These are phyloP conservation scores for Zelostemma sp. DNA, from an alignment of 1,140 invertebrate species.

Conservation along the genomic window DNA sequence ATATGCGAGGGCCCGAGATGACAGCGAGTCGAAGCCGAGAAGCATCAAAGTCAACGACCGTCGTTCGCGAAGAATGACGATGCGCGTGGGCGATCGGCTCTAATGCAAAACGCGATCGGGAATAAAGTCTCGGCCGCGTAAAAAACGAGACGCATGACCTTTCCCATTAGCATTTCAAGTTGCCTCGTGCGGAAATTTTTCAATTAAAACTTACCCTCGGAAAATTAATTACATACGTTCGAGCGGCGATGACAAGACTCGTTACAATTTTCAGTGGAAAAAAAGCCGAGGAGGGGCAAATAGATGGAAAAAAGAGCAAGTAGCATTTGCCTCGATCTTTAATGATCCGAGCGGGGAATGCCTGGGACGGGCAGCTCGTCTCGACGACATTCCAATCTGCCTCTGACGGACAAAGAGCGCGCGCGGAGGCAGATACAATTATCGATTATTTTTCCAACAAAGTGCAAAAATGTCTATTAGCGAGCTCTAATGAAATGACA, in stretches of 20 bases:
- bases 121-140: no score
- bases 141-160: no score
- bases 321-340: background rate
- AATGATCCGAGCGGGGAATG: no score
- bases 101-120: background rate
- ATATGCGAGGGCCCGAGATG: no score
- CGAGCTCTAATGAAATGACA: no score
- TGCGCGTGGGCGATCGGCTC: background rate
- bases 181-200: background rate
- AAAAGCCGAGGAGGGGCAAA: background rate
- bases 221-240: background rate
- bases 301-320: background rate
- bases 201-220: background rate
- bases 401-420: no score
- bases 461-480: no score
- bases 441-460: no score
- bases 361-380: no score
- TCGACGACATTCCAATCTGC: no score
- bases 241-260: background rate
- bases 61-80: background rate
- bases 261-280: background rate
- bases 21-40: no score
- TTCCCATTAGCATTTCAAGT: background rate
- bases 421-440: no score
- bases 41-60: constrained; percentile 2